phyloP scores from a whole-genome alignment of 2,888 invertebrate species.

The Phasia obesa region DNA sequence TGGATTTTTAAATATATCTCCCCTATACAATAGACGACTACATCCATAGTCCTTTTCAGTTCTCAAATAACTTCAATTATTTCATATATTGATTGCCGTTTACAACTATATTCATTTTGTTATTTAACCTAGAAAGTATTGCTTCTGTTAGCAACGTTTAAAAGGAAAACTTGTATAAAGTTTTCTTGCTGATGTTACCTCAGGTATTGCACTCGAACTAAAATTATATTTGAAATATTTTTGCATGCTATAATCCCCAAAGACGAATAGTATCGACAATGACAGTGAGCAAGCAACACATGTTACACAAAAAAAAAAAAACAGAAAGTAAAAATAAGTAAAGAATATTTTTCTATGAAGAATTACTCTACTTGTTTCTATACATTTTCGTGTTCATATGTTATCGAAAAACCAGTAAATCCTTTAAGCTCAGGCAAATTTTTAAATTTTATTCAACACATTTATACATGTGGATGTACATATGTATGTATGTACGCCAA shows the following conservation, averaged over 20 bases:
- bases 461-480: background rate
- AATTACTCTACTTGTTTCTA: conserved; percentile 2
- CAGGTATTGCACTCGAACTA: conserved; percentile 14
- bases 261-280: background rate
- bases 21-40: too few relatives aligned
- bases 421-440: conserved; percentile 6
- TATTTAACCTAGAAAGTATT: too few relatives aligned
- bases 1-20: too few relatives aligned
- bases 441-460: conserved; percentile 17
- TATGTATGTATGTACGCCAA: too few relatives aligned
- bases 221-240: conserved; percentile 33
- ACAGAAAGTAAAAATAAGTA: too few relatives aligned
- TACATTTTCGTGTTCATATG: background rate
- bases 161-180: conserved; percentile 16
- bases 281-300: background rate
- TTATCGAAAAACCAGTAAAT: background rate
- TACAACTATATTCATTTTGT: too few relatives aligned
- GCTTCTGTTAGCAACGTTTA: background rate
- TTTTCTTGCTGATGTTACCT: background rate
- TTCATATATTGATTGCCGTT: too few relatives aligned
- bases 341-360: too few relatives aligned
- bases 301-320: background rate
- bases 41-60: too few relatives aligned
- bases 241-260: conserved; percentile 4
- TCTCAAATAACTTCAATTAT: too few relatives aligned